phyloP scores from a whole-genome alignment of 2,113 vertebrate genomes.

The Hucho hucho region DNA sequence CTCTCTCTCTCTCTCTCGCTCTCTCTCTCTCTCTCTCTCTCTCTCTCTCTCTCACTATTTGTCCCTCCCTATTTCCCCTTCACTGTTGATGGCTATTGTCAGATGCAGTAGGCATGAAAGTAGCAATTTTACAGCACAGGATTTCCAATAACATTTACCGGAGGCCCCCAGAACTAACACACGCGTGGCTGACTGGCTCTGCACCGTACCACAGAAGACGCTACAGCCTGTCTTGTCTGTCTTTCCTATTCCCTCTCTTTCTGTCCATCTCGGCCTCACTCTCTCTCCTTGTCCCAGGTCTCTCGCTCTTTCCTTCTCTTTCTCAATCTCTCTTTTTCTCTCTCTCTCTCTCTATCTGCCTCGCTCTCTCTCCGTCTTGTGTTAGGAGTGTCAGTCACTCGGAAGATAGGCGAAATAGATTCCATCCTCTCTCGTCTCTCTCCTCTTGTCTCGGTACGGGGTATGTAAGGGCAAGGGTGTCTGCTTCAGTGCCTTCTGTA shows the following conservation, averaged over 20 bases:
- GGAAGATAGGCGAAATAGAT: neutral
- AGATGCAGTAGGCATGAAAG: constrained; percentile 85
- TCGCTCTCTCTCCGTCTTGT: neutral
- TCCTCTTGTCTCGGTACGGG: neutral
- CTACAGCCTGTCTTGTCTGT: too few species aligned
- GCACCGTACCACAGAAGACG: neutral
- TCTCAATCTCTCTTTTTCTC: constrained; percentile 8
- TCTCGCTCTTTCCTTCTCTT: constrained; percentile 4
- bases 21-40: neutral
- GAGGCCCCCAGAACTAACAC: constrained; percentile 70
- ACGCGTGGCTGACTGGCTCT: neutral
- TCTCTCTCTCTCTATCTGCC: constrained; percentile 4
- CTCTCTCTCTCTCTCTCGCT: neutral
- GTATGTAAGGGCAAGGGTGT: neutral
- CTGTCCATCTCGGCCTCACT: constrained; percentile 1
- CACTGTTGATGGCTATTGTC: constrained; percentile 79
- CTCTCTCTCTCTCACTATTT: neutral
- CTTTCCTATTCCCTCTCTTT: neutral
- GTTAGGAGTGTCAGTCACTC: neutral
- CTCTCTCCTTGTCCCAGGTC: neutral
- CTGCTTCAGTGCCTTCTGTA: neutral
- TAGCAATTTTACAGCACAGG: constrained; percentile 87
- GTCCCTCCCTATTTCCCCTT: constrained; percentile 43
- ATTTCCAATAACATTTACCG: constrained; percentile 83
- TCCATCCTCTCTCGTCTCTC: neutral